phyloP scores from a whole-genome alignment of 2,888 invertebrate genomes.

The Campaea margaritaria region DNA sequence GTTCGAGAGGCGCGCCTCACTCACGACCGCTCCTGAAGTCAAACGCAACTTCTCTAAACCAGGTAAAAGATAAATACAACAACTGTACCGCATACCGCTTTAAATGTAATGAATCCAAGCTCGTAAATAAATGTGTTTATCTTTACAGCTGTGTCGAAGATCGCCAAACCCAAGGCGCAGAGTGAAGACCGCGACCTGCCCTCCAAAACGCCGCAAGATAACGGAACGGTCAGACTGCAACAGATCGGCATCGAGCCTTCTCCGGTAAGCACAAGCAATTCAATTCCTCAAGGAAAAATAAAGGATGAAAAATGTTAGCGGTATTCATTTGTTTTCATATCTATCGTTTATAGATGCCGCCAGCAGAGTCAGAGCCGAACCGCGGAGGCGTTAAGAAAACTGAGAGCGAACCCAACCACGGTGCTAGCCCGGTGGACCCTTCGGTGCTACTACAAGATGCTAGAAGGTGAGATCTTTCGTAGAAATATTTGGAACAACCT shows the following conservation, averaged over 20 bases:
- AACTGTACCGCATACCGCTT: too few relatives aligned
- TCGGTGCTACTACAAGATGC: constrained; percentile 85
- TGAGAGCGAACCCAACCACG: constrained; percentile 84
- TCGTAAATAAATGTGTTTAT: constrained; percentile 5
- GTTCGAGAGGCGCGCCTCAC: constrained; percentile 92
- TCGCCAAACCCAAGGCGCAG: constrained; percentile 79
- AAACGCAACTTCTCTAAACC: constrained; percentile 76
- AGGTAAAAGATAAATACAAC: constrained; percentile 46
- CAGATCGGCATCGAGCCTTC: constrained; percentile 82
- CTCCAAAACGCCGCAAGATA: constrained; percentile 61
- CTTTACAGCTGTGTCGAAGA: constrained; percentile 74
- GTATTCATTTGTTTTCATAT: background rate
- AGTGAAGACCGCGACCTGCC: constrained; percentile 79
- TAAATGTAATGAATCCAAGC: too few relatives aligned
- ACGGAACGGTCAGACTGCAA: constrained; percentile 76
- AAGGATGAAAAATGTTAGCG: background rate
- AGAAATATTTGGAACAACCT: too few relatives aligned
- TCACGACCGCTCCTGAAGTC: constrained; percentile 77
- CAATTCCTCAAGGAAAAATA: too few relatives aligned
- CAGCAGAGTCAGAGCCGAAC: constrained; percentile 52
- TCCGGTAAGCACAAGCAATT: constrained; percentile 54
- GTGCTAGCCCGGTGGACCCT: constrained; percentile 72
- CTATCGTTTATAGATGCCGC: constrained; percentile 47
- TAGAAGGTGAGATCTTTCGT: constrained; percentile 62
- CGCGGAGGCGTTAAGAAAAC: constrained; percentile 79